Evolutionary conservation across 2,113 vertebrate species (phyloP).

Genomic region (Chloropsis hardwickii): DNA sequence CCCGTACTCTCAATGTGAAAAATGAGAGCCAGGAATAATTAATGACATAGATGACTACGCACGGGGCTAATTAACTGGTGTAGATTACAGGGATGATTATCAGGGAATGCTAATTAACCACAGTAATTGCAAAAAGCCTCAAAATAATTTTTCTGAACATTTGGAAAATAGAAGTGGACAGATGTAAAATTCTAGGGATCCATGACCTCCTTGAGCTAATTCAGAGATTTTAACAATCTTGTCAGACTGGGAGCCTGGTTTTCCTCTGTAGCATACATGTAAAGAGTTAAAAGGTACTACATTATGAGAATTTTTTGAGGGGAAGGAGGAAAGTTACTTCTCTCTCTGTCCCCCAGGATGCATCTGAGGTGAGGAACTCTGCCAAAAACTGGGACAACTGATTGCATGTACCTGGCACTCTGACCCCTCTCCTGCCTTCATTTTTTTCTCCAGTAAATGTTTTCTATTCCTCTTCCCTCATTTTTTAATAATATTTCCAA

Average conservation of each 20-base stretch:
- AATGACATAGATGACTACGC: background rate
- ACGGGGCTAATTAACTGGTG: slow-evolving; percentile 9
- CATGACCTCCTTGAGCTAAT: background rate
- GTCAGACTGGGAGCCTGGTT: background rate
- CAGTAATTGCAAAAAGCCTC: background rate
- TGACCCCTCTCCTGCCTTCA: background rate
- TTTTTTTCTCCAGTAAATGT: background rate
- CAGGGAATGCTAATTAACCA: slow-evolving; percentile 14
- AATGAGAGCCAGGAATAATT: slow-evolving; percentile 28
- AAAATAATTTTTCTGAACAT: background rate
- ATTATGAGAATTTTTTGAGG: background rate
- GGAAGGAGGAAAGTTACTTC: background rate
- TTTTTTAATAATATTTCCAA: slow-evolving; percentile 49
- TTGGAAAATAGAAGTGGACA: background rate
- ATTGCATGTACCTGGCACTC: background rate
- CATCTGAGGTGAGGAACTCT: background rate
- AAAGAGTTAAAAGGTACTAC: background rate
- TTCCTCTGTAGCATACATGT: background rate
- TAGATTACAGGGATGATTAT: slow-evolving; percentile 1
- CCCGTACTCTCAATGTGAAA: background rate
- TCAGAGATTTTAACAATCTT: background rate
- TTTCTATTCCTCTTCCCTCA: slow-evolving; percentile 21
- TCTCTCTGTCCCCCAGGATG: background rate
- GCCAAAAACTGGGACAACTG: background rate
- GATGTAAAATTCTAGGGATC: background rate